Percentiles rank a stretch among this genome's conserved stretches.
These are phyloP conservation scores for Halcyon malimbica DNA, from an alignment of 2,113 vertebrate genomes.

Conservation along the genomic window DNA sequence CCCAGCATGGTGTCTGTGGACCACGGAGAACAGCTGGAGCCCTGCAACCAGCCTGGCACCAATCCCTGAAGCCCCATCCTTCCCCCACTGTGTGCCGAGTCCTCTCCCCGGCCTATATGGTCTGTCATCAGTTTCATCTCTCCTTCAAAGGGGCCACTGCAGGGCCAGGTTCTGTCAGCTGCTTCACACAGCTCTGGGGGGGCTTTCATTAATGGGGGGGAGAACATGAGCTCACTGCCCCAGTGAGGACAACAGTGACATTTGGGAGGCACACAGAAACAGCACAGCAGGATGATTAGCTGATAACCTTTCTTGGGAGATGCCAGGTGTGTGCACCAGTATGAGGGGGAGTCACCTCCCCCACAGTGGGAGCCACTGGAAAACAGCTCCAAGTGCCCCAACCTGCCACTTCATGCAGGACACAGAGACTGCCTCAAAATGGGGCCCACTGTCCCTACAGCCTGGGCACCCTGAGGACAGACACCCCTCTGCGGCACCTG, in stretches of 20 bases:
- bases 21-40: not conserved
- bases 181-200: not conserved
- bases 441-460: too few species aligned
- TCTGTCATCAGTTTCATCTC: not conserved
- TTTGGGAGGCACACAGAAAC: not conserved
- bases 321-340: not conserved
- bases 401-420: not conserved
- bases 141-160: not conserved
- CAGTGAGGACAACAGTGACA: slow-evolving; percentile 16
- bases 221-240: not conserved
- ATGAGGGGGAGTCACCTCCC: rapidly evolving
- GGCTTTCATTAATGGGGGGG: not conserved
- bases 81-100: not conserved
- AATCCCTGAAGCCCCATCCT: not conserved
- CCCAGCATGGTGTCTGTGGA: rapidly evolving
- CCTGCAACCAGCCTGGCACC: rapidly evolving
- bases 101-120: not conserved
- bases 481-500: not conserved
- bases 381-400: not conserved
- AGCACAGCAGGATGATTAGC: not conserved
- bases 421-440: not conserved
- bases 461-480: not conserved
- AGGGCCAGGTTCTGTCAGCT: not conserved
- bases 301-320: slow-evolving; percentile 56
- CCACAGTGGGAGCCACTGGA: not conserved